A percentile compares a stretch with the other conserved stretches of the same genome.
These are phyloP conservation scores for Vicugna pacos DNA, from an alignment of 2,113 vertebrate genomes.

Conservation along the genomic window DNA sequence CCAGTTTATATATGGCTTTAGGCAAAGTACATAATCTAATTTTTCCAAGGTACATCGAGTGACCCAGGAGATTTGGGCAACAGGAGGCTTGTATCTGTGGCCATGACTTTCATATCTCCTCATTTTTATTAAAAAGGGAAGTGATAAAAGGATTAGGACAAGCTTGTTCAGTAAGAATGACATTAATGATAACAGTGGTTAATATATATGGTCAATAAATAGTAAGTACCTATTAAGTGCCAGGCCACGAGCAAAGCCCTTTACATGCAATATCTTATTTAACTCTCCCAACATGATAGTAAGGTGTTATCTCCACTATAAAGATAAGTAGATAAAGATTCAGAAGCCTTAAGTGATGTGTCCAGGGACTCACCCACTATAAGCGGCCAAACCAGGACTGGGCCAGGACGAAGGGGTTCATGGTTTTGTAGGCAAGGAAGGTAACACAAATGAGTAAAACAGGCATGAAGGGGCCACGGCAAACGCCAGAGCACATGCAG, in stretches of 20 bases:
- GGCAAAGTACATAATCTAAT: constrained; percentile 47
- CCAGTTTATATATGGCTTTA: constrained; percentile 19
- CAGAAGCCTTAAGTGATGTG: neutral
- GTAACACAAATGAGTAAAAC: neutral
- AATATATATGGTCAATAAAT: neutral
- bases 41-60: constrained; percentile 10
- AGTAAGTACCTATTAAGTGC: neutral
- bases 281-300: neutral
- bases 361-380: neutral
- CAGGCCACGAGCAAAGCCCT: neutral
- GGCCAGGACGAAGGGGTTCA: neutral
- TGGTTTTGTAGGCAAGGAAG: neutral
- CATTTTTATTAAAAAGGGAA: constrained; percentile 10
- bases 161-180: neutral
- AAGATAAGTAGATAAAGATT: constrained; percentile 1
- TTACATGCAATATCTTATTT: neutral
- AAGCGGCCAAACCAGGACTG: neutral
- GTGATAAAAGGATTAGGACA: neutral
- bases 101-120: neutral
- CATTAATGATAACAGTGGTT: neutral
- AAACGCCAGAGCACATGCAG: neutral
- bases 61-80: constrained; percentile 15
- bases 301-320: neutral
- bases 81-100: neutral
- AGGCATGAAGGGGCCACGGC: too few species aligned